These are phyloP conservation scores for Nemurella pictetii DNA, from an alignment of 2,888 invertebrate species.

Conservation along the genomic window DNA sequence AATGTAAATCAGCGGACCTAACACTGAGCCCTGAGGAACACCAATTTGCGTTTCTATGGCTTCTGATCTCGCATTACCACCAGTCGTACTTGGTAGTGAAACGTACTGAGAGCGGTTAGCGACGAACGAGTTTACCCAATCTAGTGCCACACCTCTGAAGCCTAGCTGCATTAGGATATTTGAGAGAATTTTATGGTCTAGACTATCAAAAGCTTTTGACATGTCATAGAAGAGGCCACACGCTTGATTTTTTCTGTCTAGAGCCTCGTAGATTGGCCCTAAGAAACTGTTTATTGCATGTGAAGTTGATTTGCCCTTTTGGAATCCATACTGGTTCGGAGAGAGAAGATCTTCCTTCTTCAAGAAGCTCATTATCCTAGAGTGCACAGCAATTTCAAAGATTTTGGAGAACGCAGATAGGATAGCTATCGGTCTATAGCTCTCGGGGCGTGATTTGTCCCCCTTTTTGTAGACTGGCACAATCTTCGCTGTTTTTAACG, in stretches of 20 bases:
- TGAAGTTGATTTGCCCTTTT: neutral
- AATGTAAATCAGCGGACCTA: too few relatives aligned
- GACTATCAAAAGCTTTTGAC: neutral
- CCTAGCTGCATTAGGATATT: too few relatives aligned
- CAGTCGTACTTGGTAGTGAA: neutral
- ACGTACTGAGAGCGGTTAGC: constrained; percentile 3
- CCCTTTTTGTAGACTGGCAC: neutral
- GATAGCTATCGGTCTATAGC: neutral
- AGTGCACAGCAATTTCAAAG: neutral
- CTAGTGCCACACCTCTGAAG: neutral
- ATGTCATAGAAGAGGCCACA: neutral
- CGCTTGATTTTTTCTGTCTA: neutral
- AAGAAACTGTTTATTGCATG: neutral
- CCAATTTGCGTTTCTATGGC: constrained; percentile 6
- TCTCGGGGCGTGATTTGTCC: neutral
- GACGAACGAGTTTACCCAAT: constrained; percentile 1
- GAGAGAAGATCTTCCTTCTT: neutral
- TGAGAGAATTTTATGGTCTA: neutral
- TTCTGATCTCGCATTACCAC: constrained; percentile 1
- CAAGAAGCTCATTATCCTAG: neutral
- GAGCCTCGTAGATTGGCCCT: neutral
- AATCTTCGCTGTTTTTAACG: neutral
- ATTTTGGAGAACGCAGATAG: neutral
- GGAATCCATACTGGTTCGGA: neutral
- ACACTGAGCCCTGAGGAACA: neutral